These are phyloP conservation scores for Euzophera pinguis DNA, from an alignment of 2,888 invertebrate species.

Conservation along the genomic window DNA sequence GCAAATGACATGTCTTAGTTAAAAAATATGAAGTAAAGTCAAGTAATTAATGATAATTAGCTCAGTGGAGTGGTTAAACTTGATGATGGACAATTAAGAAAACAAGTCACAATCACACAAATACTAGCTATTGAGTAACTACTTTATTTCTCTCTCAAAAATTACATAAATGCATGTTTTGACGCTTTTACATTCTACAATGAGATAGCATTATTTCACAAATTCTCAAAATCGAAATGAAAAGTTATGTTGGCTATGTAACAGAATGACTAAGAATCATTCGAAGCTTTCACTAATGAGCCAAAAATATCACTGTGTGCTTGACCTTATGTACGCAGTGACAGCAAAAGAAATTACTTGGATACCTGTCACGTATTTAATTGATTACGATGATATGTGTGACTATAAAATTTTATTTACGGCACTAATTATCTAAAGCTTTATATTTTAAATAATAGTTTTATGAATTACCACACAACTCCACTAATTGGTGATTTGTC, in stretches of 20 bases:
- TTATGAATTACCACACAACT: too few species aligned
- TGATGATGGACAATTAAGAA: too few species aligned
- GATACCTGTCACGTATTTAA: neutral
- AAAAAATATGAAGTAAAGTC: too few species aligned
- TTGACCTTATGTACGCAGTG: slow-evolving; percentile 8
- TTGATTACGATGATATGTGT: neutral
- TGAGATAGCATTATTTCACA: slow-evolving; percentile 1
- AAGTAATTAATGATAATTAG: too few species aligned
- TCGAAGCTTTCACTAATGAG: slow-evolving; percentile 12
- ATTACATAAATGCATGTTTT: neutral
- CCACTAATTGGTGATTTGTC: too few species aligned
- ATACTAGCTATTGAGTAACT: too few species aligned
- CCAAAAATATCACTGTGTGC: neutral
- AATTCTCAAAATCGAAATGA: neutral
- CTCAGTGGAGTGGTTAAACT: too few species aligned
- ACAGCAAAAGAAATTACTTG: slow-evolving; percentile 9
- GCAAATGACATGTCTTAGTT: too few species aligned
- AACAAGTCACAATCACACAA: too few species aligned
- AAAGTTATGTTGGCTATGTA: slow-evolving; percentile 7
- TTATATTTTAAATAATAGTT: too few species aligned
- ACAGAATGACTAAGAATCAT: slow-evolving; percentile 9
- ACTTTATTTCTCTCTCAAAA: too few species aligned
- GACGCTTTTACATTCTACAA: neutral
- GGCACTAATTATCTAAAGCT: too few species aligned
- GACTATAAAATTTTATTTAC: neutral